A percentile compares a stretch with the other conserved stretches of the same genome.
Evolutionary conservation across 2,113 vertebrate species (phyloP).

Genomic region (Myiozetetes cayanensis): DNA sequence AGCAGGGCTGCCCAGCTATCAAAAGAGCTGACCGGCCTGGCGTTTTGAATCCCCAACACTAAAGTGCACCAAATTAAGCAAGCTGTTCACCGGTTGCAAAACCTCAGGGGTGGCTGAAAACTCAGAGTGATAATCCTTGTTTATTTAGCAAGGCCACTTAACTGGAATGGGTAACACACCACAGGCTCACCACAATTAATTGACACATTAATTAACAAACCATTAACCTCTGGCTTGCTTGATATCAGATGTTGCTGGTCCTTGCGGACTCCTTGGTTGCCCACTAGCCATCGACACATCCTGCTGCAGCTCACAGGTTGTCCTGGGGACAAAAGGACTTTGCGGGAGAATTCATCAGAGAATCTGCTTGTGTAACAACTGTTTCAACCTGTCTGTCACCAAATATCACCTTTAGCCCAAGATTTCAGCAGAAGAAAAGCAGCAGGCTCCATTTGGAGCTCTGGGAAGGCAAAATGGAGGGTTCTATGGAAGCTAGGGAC

Average conservation of each 20-base stretch:
- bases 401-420: not conserved
- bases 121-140: not conserved
- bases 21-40: fast-evolving
- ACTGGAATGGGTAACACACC: not conserved
- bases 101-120: not conserved
- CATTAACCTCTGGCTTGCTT: not conserved
- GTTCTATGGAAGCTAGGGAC: not conserved
- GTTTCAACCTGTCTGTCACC: not conserved
- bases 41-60: not conserved
- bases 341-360: not conserved
- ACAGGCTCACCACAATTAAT: not conserved
- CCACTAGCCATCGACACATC: not conserved
- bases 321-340: not conserved
- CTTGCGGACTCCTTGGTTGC: not conserved
- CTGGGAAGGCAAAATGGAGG: conserved; percentile 40
- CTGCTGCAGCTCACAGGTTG: not conserved
- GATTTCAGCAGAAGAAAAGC: not conserved
- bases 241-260: not conserved
- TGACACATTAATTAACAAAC: not conserved
- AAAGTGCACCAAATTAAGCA: fast-evolving
- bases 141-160: conserved; percentile 2
- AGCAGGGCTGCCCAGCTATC: not conserved
- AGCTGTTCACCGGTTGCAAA: not conserved
- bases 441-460: not conserved
- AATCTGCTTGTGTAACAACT: not conserved